Evolutionary conservation across 2,797 vertebrate species (phyloP), one percentile per base, ranked within the genome.

Genomic region (Eutrigla gurnardus): DNA sequence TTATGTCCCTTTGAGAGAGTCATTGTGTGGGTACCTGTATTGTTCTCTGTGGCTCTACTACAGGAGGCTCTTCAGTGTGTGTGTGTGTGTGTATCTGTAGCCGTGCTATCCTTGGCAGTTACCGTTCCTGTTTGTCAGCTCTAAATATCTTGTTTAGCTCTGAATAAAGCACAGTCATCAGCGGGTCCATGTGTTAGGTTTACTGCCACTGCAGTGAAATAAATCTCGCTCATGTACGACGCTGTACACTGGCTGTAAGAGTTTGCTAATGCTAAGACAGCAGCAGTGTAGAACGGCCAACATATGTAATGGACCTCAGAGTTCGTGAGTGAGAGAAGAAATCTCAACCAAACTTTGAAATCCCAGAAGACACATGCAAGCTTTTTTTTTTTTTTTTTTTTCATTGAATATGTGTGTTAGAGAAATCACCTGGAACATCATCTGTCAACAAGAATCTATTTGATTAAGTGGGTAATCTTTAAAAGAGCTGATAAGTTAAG

Each of bases 141-240:
- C 25, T 37, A 60, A 60, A 39, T 45, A 47, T 66, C 65, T 54
- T n/a, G 59, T 49, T 55, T 55, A 15, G 18, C 39, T 46, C 62
- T 53, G 47, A 42, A 61, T 58, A 75, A 10, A 75, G 49, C 9
- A 35, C 25, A 61, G 47, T 50, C 11, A 40, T 49, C 18, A 3
- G 59, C 25, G 15, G 36, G 67, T 18, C 36, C 57, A 35, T 70
- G 46, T 18, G 67, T 70, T 43, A 37, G 3, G 25, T 53, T 62
- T 36, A 71, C 32, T 53, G 55, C 55, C 36, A 1, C 36, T 60
- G 59, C 40, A 39, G 11, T 35, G 45, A 42, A 65, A 62, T 53
- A 55, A 3, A 59, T 59, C 7, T 36, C 2, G 17, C 17, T 36
- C 42, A 32, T 75, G 42, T 40, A 13, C 15, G 0, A 11, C 0